Base-by-base conservation (phyloP, 2,113 vertebrate genomes). In the Oreochromis spilurus region DNA sequence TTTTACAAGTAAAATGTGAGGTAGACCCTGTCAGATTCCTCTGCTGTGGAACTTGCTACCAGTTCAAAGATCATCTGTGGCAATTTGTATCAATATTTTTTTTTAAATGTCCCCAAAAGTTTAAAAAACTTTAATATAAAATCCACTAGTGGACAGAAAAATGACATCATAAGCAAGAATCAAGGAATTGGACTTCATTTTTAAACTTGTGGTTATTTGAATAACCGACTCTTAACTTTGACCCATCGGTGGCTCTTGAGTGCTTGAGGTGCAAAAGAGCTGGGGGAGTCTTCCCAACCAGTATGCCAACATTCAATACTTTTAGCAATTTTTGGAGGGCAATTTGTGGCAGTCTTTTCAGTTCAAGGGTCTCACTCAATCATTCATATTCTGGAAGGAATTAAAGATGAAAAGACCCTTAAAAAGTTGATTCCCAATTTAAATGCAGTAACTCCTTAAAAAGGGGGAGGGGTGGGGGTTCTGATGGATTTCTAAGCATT, bases 391-490 rank as follows among this genome's bases (percentile, higher is more conserved):
- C 21, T 75, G 8, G 21, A 72, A 29, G 40, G 24, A 45, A 75
- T 14, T 17, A 17, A 26, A 24, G 21, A 72, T 3, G 0, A 9
- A 48, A 75, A 48, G 57, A 31, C 26, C 3, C 13, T 43, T 72
- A 45, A 45, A 53, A 72, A 0, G 38, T 1, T 40, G 38, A 24
- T 43, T 45, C 38, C 38, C 67, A 38, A 67, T 38, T 21, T 40
- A 40, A 67, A 40, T 67, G n/a, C 62, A 67, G n/a, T 40, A 40
- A 67, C 19, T 67, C 19, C 11, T 70, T 24, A 14, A 70, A 67
- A 70, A 43, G 9, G 58, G 5, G 58, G 9, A 34, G 58, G 16
- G 9, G 5, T 34, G 58, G 58, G 29, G 34, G 16, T 62, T 67
- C 17, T 40, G 19, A 0, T 26, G 38, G 38, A 26, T 21, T 70